Percentiles rank a stretch among this genome's conserved stretches.
Evolutionary conservation across 2,888 invertebrate species (phyloP).

Genomic region (Pyrrhia umbra): DNA sequence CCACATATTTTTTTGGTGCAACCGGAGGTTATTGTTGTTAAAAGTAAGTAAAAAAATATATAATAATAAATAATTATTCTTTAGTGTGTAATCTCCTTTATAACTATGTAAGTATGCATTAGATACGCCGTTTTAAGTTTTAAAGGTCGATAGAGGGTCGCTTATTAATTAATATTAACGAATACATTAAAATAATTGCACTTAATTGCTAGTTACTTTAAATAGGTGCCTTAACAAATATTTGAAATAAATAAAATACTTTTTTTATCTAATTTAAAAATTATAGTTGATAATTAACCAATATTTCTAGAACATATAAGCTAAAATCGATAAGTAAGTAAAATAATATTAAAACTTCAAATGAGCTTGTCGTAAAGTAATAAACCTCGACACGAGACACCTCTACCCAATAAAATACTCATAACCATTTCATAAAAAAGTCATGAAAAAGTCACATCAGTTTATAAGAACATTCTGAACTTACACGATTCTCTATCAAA

Average conservation of each 20-base stretch:
- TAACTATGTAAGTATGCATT: conserved; percentile 37
- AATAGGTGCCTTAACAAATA: no score
- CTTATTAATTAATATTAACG: conserved; percentile 14
- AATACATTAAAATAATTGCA: no score
- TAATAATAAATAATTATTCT: not conserved
- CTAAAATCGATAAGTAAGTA: no score
- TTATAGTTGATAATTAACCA: no score
- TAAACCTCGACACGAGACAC: not conserved
- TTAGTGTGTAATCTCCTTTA: conserved; percentile 36
- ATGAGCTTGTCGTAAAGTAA: not conserved
- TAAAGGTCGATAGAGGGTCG: conserved; percentile 46
- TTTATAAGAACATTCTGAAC: conserved; percentile 41
- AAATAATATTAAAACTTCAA: not conserved
- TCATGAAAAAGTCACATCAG: conserved; percentile 37
- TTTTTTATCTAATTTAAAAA: no score
- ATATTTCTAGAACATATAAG: no score
- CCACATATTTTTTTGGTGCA: no score
- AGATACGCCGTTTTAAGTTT: conserved; percentile 47
- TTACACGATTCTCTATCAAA: conserved; percentile 43
- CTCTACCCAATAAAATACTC: conserved; percentile 18
- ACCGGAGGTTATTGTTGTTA: conserved; percentile 2
- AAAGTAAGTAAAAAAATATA: conserved; percentile 19
- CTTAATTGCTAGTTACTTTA: no score
- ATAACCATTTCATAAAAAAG: conserved; percentile 41
- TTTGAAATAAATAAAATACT: no score